Evolutionary conservation across 2,797 vertebrate genomes (phyloP), one percentile per base, ranked within the genome.

Genomic region (Miichthys miiuy): DNA sequence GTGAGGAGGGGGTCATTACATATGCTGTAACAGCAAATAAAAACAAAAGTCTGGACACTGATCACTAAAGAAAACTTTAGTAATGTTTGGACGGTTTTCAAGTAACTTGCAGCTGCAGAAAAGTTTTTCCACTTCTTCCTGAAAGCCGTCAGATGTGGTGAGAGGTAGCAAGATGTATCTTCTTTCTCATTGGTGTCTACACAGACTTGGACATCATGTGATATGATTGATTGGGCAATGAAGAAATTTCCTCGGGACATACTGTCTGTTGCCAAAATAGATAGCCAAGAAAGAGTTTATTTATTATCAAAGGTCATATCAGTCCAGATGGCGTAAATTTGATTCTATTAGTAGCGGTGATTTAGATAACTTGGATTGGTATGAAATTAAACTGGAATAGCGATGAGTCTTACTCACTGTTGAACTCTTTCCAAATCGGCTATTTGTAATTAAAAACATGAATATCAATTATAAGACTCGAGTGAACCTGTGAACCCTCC

Each of bases 371-470:
- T 63, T 54, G 27, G 65, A 73, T 44, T 16, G 27, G 27, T 56
- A 25, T 2, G 13, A 69, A n/a, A 16, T 21, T 57, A 48, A 30
- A 4, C 47, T 68, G 70, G 47, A 51, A 56, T 20, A 58, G 30
- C 55, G 47, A 14, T 54, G 46, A 81, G 14, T 62, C 55, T 18
- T 5, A 57, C 48, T 61, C 18, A 25, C 54, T 13, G 57, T 46
- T 84, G 77, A 85, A 75, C 30, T 72, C 68, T 54, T 79, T 81
- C 80, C 83, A 82, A 72, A 66, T 6, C 20, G 46, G 41, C 57
- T 82, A 64, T 82, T 75, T 87, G 67, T 77, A 77, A 86, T 83
- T 73, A 80, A 82, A 83, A 69, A 51, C 27, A 18, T 62, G 25
- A 67, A 47, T 57, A 82, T 82, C 14, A 75, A 66, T 81, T 47